Base-by-base conservation (phyloP, 2,888 invertebrate species). In the Amblyjoppa proteus region DNA sequence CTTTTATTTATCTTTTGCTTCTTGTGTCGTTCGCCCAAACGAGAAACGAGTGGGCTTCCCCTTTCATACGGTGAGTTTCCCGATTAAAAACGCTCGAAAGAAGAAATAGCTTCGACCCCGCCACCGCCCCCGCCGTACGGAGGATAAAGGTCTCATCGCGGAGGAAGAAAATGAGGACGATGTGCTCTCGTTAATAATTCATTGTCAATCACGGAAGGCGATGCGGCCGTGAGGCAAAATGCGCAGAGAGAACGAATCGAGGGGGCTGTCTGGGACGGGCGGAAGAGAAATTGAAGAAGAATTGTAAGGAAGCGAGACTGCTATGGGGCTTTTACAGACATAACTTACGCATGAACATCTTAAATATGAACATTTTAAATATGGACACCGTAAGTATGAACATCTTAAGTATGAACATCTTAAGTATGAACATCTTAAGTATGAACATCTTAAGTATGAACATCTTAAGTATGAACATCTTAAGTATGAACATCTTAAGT, bases 181-280 rank as follows among this genome's bases (percentile, higher is more conserved):
- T 73, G 49, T 45, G 64, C 68, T 45, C 71, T 77, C 81, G 68
- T 81, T 69, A 71, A 84, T 77, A 71, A 81, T 84, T 71, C 77
- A 84, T 68, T 77, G 84, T 81, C 84, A 84, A 84, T 84, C 84
- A 81, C 31, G 58, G 25, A 38, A 38, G 16, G 45, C 11, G 58
- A 58, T 20, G 28, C 4, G 45, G 9, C 9, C 38, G 38, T 9
- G 38, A 38, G 9, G 7, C 31, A 41, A 69, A 56, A 13, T 61
- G 53, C 56, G 28, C 13, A 25, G 38, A n/a, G 68, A 13, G 31
- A 13, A 41, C 20, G 74, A 53, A 81, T n/a, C 25, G 66, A 13
- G 9, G 75, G 58, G 61, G 31, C 31, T 45, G 20, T 51, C n/a
- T 51, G 64, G 5, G 34, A n/a, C 7, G 25, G 38, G n/a, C 4